Base-by-base conservation (phyloP, 2,113 vertebrate genomes). In the Nibea albiflora region DNA sequence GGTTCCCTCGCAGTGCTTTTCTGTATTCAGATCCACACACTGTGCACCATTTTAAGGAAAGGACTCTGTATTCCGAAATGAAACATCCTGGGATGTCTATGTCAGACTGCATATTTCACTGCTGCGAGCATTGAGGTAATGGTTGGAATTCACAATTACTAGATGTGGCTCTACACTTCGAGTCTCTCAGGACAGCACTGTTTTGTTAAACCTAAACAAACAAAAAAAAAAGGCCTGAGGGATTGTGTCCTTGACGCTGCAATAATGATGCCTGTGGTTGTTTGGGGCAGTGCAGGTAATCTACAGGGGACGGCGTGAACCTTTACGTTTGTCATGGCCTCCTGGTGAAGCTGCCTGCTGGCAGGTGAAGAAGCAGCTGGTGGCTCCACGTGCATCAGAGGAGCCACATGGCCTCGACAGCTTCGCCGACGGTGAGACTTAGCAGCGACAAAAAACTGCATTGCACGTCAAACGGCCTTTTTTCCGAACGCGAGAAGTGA, bases 301-400 rank as follows among this genome's bases (percentile, higher is more conserved):
- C 64, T 72, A 64, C 67, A 54, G 76, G 64, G 49, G 62, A 46
- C 24, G 12, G 60, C 22, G 20, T 72, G 20, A 82, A 80, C 73
- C 52, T 49, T 49, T 24, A 64, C 11, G 46, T 57, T 75, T 72
- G 22, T 5, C 20, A 11, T 2, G 31, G n/a, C 64, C 53, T 64
- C 50, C 71, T 58, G 62, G 71, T 57, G 46, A 64, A 75, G 64
- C 83, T 47, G 24, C 31, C 17, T 17, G 54, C 53, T 64, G 78
- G 76, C 79, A 81, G 85, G 77, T 57, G 65, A 78, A 26, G 39
- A 66, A 79, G 76, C 89, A 86, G 83, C 86, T 74, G 72, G 81
- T 72, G 66, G 22, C 84, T 82, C 84, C 68, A 17, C 4, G 24
- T 53, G 86, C 5, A 63, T 74, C 74, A 73, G 20, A 79, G 61